A percentile compares a stretch with the other conserved stretches of the same genome.
These are phyloP conservation scores for Teleopsis dalmanni DNA, from an alignment of 1,140 invertebrate species.

Conservation along the genomic window DNA sequence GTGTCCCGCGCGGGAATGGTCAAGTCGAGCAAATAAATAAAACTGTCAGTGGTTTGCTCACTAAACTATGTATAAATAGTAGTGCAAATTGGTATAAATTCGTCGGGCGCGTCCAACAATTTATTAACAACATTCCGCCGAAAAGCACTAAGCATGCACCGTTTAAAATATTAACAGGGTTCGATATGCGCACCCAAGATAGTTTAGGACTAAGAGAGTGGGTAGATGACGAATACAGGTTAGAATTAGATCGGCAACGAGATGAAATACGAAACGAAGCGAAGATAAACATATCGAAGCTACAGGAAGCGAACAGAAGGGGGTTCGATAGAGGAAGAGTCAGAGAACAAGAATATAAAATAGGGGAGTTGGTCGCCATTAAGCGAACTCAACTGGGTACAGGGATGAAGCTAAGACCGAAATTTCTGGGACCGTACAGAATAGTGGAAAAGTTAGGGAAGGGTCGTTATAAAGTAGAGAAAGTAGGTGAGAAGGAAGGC, in stretches of 20 bases:
- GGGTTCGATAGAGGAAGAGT: slow-evolving; percentile 17
- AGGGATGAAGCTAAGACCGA: no score
- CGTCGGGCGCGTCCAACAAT: background rate
- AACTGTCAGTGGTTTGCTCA: no score
- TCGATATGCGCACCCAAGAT: background rate
- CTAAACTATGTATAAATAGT: no score
- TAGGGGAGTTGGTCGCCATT: slow-evolving; percentile 37
- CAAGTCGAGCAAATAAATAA: no score
- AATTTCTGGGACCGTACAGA: no score
- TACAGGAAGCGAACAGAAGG: background rate
- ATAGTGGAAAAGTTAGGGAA: no score
- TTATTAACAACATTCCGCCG: no score
- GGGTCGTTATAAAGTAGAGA: no score
- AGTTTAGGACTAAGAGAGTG: slow-evolving; percentile 9
- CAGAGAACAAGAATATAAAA: slow-evolving; percentile 18
- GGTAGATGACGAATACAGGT: slow-evolving; percentile 26
- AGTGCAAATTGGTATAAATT: background rate
- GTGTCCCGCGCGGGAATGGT: no score
- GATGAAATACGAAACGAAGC: background rate
- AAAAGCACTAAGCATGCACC: background rate
- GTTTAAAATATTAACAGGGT: background rate
- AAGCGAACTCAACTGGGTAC: slow-evolving; percentile 37
- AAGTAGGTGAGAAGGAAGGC: no score
- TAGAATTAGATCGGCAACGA: background rate
- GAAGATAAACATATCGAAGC: background rate